phyloP scores from a whole-genome alignment of 2,797 vertebrate species.

The Chaenodraco wilsoni region DNA sequence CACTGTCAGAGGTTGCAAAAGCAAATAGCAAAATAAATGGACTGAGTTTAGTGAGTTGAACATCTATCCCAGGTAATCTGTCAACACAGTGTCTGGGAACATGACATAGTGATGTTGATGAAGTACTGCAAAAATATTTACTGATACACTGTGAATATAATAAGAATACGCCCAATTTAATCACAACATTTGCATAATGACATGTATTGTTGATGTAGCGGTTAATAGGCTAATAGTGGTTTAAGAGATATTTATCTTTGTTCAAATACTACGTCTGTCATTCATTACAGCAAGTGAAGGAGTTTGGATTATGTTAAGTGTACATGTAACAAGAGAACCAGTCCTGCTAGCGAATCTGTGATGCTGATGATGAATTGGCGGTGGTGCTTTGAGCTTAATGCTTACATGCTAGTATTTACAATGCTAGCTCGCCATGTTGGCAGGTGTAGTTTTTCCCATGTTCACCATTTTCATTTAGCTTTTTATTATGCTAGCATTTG shows the following conservation, averaged over 20 bases:
- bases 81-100: neutral
- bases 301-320: neutral
- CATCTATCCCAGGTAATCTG: slow-evolving; percentile 1
- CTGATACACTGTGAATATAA: neutral
- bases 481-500: neutral
- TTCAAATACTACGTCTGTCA: neutral
- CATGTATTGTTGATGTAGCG: neutral
- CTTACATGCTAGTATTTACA: neutral
- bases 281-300: neutral
- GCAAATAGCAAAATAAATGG: slow-evolving; percentile 39
- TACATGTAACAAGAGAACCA: neutral
- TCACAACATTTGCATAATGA: neutral
- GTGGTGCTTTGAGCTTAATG: neutral
- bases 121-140: neutral
- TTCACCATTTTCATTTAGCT: neutral
- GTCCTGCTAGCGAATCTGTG: neutral
- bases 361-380: neutral
- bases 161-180: neutral
- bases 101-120: neutral
- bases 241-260: neutral
- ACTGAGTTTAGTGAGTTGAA: slow-evolving; percentile 17
- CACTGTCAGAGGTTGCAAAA: slow-evolving; percentile 39
- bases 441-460: neutral
- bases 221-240: neutral
- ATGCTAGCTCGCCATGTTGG: neutral